Evolutionary conservation across 1,140 invertebrate species (phyloP).

Genomic region (Drosophila grimshawi): DNA sequence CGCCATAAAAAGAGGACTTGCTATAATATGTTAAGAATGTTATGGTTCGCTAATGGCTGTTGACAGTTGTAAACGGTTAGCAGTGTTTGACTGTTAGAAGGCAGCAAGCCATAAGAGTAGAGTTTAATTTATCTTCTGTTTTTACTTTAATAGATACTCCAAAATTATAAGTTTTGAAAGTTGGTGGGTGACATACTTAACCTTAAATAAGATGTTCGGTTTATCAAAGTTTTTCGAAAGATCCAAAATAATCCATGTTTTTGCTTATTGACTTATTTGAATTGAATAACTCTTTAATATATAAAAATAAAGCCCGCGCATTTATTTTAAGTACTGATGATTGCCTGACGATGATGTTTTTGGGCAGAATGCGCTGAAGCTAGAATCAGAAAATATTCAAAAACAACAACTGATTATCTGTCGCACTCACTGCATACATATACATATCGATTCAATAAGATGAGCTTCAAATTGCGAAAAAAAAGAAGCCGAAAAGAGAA

Average conservation of each 20-base stretch:
- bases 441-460: constrained; percentile 13
- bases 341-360: background rate
- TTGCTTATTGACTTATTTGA: too few species aligned
- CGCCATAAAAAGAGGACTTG: background rate
- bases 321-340: background rate
- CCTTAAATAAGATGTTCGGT: too few species aligned
- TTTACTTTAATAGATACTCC: too few species aligned
- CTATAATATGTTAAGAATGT: background rate
- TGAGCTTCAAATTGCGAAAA: constrained; percentile 29
- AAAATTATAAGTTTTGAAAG: too few species aligned
- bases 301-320: too few species aligned
- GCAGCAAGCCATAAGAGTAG: too few species aligned
- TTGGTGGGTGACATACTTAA: too few species aligned
- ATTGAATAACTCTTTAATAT: too few species aligned
- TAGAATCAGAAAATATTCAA: background rate
- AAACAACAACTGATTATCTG: background rate
- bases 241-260: too few species aligned
- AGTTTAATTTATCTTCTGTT: too few species aligned
- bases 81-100: background rate
- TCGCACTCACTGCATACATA: background rate
- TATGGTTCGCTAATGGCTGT: background rate
- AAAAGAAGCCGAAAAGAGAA: constrained; percentile 17
- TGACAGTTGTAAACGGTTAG: background rate
- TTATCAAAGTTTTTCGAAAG: too few species aligned
- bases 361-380: too few species aligned